Evolutionary conservation across 2,888 invertebrate species (phyloP), one percentile per base, ranked within the genome.

Genomic region (Agrotis ipsilon): DNA sequence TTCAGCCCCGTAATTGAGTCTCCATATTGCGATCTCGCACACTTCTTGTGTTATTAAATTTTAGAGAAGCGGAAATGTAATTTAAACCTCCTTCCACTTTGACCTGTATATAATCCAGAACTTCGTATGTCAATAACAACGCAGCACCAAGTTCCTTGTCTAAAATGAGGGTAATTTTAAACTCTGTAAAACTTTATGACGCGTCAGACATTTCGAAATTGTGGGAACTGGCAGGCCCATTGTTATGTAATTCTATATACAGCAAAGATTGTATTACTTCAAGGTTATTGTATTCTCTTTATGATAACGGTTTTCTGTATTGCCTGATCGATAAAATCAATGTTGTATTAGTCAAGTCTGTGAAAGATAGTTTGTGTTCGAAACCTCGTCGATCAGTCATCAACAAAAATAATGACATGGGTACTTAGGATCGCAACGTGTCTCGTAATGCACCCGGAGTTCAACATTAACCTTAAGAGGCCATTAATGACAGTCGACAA

Each of bases 1-100:
- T 83, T 75, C 61, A 78, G 68, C 48, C 48, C 63, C 51, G 72
- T 83, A 85, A 87, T 85, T 83, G 81, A 82, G 69, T 67, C 68
- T 80, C 75, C 75, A 78, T 85, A 78, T 83, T 77, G 80, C 75
- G 74, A 82, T 70, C 65, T 64, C 78, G 72, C 74, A 63, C 75
- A 80, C 75, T 75, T 76, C 71, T 73, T 79, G 43, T 64, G 45
- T 70, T 76, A 77, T 74, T 45, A 68, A 66, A 74, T 82, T 66
- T 74, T 61, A 52, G 57, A 72, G 68, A 43, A 64, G 64, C 19
- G 62, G 58, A 63, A 81, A 78, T 81, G 57, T 78, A 81, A 82
- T 78, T 83, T 71, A 60, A 75, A 54, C 52, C 78, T 81, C 66
- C 49, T 78, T 65, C 55, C 58, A 67, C 66, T 68, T 71, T 57